These are phyloP conservation scores for Lasiommata megera DNA, from an alignment of 2,888 invertebrate genomes.

Conservation along the genomic window DNA sequence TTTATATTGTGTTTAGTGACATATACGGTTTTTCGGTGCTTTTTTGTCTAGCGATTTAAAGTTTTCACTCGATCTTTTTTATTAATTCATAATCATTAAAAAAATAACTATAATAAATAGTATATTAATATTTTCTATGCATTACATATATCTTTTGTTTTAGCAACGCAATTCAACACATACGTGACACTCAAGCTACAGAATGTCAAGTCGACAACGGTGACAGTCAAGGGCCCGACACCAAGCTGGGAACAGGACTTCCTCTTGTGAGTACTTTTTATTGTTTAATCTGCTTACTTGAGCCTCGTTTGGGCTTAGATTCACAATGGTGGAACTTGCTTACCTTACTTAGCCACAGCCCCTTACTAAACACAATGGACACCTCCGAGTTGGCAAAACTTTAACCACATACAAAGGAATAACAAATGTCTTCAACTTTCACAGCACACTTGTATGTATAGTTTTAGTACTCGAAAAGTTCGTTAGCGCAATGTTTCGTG, in stretches of 20 bases:
- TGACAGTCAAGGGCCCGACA: conserved; percentile 96
- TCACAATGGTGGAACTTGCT: background rate
- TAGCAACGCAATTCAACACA: conserved; percentile 95
- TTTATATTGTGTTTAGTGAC: no score
- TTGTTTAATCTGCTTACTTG: conserved; percentile 32
- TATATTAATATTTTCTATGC: background rate
- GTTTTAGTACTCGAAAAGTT: background rate
- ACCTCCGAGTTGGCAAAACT: background rate
- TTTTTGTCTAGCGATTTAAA: no score
- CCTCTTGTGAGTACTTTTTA: conserved; percentile 93
- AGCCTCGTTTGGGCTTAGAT: background rate
- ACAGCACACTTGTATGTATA: background rate
- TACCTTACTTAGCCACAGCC: background rate
- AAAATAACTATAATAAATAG: no score
- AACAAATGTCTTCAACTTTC: background rate
- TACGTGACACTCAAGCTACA: conserved; percentile 98
- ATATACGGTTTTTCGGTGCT: no score
- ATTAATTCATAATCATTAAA: no score
- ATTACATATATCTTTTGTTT: conserved; percentile 48
- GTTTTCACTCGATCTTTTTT: no score
- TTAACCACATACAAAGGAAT: background rate
- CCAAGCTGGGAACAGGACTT: conserved; percentile 99
- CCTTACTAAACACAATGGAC: background rate
- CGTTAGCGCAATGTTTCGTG: background rate
- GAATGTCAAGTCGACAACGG: conserved; percentile 98